phyloP scores from a whole-genome alignment of 2,888 invertebrate species.

The Petrolisthes cinctipes region DNA sequence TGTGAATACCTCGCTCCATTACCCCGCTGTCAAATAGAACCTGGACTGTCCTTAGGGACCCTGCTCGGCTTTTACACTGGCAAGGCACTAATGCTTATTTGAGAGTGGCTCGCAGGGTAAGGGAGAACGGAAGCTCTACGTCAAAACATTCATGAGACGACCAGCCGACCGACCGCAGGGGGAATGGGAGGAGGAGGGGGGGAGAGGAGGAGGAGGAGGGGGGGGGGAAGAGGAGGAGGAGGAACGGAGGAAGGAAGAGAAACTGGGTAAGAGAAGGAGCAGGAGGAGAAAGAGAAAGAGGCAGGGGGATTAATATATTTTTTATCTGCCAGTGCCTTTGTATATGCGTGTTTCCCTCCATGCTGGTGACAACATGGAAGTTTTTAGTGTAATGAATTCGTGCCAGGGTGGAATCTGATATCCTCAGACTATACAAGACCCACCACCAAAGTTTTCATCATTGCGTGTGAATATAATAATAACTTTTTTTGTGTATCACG shows the following conservation, averaged over 20 bases:
- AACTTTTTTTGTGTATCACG: background rate
- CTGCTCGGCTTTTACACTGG: slow-evolving; percentile 59
- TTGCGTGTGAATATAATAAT: slow-evolving; percentile 24
- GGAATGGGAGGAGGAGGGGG: background rate
- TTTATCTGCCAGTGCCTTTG: slow-evolving; percentile 38
- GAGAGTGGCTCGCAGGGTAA: slow-evolving; percentile 54
- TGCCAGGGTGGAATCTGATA: slow-evolving; percentile 25
- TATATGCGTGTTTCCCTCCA: slow-evolving; percentile 45
- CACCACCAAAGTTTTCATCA: background rate
- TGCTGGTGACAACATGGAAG: slow-evolving; percentile 24
- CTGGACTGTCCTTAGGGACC: slow-evolving; percentile 61
- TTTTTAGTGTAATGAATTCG: slow-evolving; percentile 49
- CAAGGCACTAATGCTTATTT: slow-evolving; percentile 61
- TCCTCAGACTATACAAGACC: slow-evolving; percentile 1
- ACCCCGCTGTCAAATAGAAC: slow-evolving; percentile 60
- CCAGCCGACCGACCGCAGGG: background rate
- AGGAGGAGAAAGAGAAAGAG: background rate
- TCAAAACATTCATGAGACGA: slow-evolving; percentile 57
- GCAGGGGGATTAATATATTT: slow-evolving; percentile 7
- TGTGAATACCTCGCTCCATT: slow-evolving; percentile 60
- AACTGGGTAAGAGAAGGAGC: background rate
- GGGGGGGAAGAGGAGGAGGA: background rate
- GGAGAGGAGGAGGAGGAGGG: background rate
- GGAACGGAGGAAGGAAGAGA: background rate
- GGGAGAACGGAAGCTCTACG: slow-evolving; percentile 53